Evolutionary conservation across 2,113 vertebrate genomes (phyloP), one percentile per base, ranked within the genome.

Genomic region (Cyanocitta stelleri): DNA sequence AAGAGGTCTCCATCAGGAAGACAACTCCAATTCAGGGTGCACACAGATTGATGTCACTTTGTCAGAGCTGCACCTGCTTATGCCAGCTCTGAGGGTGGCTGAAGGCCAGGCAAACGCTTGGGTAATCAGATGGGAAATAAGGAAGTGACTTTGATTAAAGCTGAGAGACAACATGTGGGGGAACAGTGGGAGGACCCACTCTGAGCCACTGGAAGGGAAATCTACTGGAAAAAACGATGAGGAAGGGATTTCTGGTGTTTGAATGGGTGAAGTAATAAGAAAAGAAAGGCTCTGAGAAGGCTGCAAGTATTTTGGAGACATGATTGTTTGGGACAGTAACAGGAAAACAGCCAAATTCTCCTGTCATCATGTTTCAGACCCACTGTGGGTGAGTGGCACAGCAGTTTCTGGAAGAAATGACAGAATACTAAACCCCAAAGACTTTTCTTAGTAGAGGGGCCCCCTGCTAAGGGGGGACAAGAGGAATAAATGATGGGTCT

Each of bases 121-220:
- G 90, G 80, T 89, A 94, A 95, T 86, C 91, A 94, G 89, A 85
- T 79, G 91, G 79, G 95, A 95, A 88, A 90, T 52, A 82, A 77
- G 52, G 91, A 92, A 90, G 59, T 89, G 93, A 94, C 76, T 87
- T 84, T 94, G 87, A 94, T 97, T 94, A 96, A 95, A 96, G 74
- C 76, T 86, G 96, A 97, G 94, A 93, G 92, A 88, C 77, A 94
- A 92, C 92, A 88, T 96, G 89, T 87, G 73, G 82, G 95, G 95
- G 68, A 93, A 78, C 66, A 62, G 80, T 91, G 91, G 82, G 94
- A 94, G 79, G 89, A 93, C 82, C 92, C 68, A 90, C 74, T 91
- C 62, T n/a, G 79, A 95, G 91, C 82, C 86, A 83, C 88, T 68
- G 77, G 59, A 95, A 71, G 81, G 62, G 64, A 88, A 96, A 94